Base-by-base conservation (phyloP, 2,888 invertebrate genomes). In the Lordiphosa fenestrarum region DNA sequence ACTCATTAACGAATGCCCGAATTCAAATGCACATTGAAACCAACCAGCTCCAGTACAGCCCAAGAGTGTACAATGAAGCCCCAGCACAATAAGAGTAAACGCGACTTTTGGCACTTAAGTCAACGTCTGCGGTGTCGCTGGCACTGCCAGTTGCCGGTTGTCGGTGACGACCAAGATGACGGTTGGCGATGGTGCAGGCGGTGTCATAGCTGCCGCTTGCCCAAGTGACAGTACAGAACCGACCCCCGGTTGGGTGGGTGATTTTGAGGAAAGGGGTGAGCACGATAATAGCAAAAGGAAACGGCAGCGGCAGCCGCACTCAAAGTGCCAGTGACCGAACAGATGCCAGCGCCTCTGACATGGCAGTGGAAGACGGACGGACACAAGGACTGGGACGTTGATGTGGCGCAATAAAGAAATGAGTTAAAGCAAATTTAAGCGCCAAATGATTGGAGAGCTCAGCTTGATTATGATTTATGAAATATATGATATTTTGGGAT, bases 41-140 rank as follows among this genome's bases (percentile, higher is more conserved):
- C 35, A 46, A 19, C 19, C 30, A 33, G 36, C 46, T 21, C n/a
- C 23, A 3, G 10, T 9, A 15, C 15, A 15, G 35, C n/a, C 25
- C 25, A 10, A 47, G 19, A 36, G 48, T 23, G 37, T 21, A 38
- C 12, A 23, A 48, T 36, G 15, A 40, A 38, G 25, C 15, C 21
- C 30, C 39, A 12, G 44, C 44, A 38, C 44, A 44, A 44, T 46
- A 23, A 37, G 44, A 53, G 53, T 44, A 42, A 53, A 53, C 53
- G 53, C 53, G 53, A 53, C 53, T 53, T 53, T 53, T 53, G 53
- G 44, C 53, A 53, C 53, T 53, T 53, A 53, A 53, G 53, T 46
- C 53, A 25, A 25, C 42, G 51, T 25, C n/a, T 42, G 19, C 51
- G 15, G 12, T 49, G 46, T 47, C 46, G 35, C 46, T 35, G 19